phyloP scores from a whole-genome alignment of 1,140 invertebrate species.

The Antheraea mylitta region DNA sequence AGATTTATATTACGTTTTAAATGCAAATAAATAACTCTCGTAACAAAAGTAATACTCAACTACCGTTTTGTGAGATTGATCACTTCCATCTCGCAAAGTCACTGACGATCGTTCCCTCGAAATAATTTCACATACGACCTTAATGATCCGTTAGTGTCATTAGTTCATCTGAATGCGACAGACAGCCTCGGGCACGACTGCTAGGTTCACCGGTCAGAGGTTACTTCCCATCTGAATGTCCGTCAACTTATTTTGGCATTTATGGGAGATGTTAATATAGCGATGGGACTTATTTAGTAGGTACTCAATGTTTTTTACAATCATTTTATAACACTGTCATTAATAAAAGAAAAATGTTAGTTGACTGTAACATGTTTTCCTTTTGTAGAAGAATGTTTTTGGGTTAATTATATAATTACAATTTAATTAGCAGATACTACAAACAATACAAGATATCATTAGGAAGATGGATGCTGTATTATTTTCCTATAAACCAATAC shows the following conservation, averaged over 20 bases:
- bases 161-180: background rate
- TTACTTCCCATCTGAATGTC: background rate
- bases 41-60: background rate
- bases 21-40: background rate
- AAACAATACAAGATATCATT: too few species aligned
- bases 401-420: too few species aligned
- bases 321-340: too few species aligned
- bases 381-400: too few species aligned
- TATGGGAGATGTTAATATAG: background rate
- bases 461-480: too few species aligned
- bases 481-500: too few species aligned
- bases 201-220: background rate
- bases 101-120: background rate
- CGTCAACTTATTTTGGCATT: background rate
- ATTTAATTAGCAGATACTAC: too few species aligned
- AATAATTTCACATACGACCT: background rate
- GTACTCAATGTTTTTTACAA: too few species aligned
- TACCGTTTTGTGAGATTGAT: background rate
- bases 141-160: background rate
- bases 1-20: background rate
- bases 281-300: too few species aligned
- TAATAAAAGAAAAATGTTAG: too few species aligned
- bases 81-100: conserved; percentile 3
- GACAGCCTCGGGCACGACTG: background rate
- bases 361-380: too few species aligned